phyloP scores from a whole-genome alignment of 2,888 invertebrate species.

The Myopa testacea region DNA sequence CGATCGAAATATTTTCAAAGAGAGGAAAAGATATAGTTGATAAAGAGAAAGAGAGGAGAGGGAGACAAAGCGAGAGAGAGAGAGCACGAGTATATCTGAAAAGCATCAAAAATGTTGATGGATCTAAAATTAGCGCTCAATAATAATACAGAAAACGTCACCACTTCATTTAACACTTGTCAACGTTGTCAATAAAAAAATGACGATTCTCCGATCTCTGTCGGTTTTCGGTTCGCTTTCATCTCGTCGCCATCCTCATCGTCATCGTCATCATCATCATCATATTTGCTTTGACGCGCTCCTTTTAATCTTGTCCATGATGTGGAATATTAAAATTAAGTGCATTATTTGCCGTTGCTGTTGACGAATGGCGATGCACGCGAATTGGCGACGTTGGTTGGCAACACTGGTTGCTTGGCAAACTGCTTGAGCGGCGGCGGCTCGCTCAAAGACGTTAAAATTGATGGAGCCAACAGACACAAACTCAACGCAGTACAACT shows the following conservation, averaged over 20 bases:
- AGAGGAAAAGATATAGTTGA: not conserved
- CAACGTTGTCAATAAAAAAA: too few species aligned
- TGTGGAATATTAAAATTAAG: conserved; percentile 20
- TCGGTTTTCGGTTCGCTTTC: too few species aligned
- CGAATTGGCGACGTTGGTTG: not conserved
- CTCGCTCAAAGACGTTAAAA: too few species aligned
- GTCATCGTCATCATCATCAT: not conserved
- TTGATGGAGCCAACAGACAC: too few species aligned
- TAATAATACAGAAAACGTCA: too few species aligned
- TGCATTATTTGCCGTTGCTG: conserved; percentile 9
- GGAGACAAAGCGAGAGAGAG: not conserved
- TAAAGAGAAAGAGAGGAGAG: not conserved
- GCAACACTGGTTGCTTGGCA: not conserved
- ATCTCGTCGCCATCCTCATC: too few species aligned
- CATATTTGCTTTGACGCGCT: conserved; percentile 15
- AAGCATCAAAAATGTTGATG: not conserved
- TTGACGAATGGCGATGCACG: conserved; percentile 5
- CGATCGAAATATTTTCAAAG: too few species aligned
- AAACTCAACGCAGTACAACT: too few species aligned
- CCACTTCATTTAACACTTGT: too few species aligned
- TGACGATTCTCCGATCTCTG: too few species aligned
- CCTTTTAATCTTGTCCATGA: conserved; percentile 14
- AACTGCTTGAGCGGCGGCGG: too few species aligned
- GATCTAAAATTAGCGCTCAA: not conserved
- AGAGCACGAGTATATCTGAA: not conserved